Evolutionary conservation across 2,113 vertebrate genomes (phyloP).

Genomic region (Prionailurus viverrinus): DNA sequence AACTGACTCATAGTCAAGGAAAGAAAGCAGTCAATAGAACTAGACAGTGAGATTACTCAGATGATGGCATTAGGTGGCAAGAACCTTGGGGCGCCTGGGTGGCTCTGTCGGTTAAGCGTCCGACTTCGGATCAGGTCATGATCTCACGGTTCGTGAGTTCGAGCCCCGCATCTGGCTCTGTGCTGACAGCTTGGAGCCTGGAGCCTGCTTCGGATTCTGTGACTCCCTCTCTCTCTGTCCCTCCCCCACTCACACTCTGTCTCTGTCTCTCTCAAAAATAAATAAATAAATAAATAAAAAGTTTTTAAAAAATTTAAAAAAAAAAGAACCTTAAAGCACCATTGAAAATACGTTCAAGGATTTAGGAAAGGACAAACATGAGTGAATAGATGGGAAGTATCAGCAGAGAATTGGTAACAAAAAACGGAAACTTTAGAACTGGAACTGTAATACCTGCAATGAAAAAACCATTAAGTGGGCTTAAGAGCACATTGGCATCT

Average conservation of each 20-base stretch:
- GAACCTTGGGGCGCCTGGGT: not conserved
- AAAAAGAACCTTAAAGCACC: not conserved
- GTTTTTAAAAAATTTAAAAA: too few relatives aligned
- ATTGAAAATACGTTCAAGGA: not conserved
- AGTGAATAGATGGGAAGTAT: not conserved
- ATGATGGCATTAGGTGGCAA: not conserved
- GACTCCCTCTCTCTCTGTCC: too few relatives aligned
- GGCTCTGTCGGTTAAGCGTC: too few relatives aligned
- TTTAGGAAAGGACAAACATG: not conserved
- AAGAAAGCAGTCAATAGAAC: not conserved
- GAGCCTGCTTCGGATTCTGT: too few relatives aligned
- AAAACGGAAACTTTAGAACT: not conserved
- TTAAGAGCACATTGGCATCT: not conserved
- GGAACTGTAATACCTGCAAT: not conserved
- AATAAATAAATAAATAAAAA: too few relatives aligned
- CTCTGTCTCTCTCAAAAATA: too few relatives aligned
- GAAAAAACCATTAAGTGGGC: not conserved
- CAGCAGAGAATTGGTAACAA: not conserved
- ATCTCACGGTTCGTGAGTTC: too few relatives aligned
- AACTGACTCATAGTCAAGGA: not conserved
- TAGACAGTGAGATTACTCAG: not conserved
- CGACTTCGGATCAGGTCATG: too few relatives aligned
- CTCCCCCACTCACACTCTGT: too few relatives aligned
- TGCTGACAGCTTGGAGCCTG: too few relatives aligned
- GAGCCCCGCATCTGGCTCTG: too few relatives aligned